Conservation (phyloP, 1,140 invertebrate genomes). For the Bombus confusus region DNA sequence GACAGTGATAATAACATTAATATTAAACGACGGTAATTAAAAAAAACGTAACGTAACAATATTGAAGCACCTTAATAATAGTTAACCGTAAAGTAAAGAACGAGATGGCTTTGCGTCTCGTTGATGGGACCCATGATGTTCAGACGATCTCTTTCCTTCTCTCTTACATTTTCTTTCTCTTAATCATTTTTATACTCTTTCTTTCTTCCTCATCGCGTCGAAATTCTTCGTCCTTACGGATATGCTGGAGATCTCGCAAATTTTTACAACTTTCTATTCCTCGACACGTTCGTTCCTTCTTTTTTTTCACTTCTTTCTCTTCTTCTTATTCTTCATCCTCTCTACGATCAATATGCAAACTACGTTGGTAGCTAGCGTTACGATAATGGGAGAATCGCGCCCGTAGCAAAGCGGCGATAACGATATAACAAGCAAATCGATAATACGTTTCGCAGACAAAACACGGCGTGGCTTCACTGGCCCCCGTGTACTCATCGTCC, state of each 20-base stretch:
- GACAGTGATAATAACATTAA: conserved; percentile 68
- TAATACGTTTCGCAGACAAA: conserved; percentile 20
- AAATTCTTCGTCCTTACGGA: neutral
- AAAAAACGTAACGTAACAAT: conserved; percentile 71
- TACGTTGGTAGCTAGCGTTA: conserved; percentile 15
- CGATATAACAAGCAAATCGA: conserved; percentile 36
- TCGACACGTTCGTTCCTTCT: neutral
- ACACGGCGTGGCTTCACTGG: neutral
- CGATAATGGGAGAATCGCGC: conserved; percentile 14
- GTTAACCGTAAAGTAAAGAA: conserved; percentile 64
- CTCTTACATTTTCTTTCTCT: neutral
- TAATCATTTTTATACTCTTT: neutral
- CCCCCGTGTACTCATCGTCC: neutral
- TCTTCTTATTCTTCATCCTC: neutral
- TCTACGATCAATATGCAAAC: conserved; percentile 29
- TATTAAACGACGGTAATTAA: conserved; percentile 64
- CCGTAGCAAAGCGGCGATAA: conserved; percentile 16
- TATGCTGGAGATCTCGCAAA: neutral
- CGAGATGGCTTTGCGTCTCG: conserved; percentile 22
- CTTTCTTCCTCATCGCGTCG: too few relatives aligned
- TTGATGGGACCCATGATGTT: conserved; percentile 19
- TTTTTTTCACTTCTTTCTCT: neutral
- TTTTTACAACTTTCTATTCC: neutral
- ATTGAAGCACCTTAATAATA: conserved; percentile 78
- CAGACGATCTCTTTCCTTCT: neutral